phyloP scores from a whole-genome alignment of 1,140 invertebrate genomes.

The Philopotamus ludificatus region DNA sequence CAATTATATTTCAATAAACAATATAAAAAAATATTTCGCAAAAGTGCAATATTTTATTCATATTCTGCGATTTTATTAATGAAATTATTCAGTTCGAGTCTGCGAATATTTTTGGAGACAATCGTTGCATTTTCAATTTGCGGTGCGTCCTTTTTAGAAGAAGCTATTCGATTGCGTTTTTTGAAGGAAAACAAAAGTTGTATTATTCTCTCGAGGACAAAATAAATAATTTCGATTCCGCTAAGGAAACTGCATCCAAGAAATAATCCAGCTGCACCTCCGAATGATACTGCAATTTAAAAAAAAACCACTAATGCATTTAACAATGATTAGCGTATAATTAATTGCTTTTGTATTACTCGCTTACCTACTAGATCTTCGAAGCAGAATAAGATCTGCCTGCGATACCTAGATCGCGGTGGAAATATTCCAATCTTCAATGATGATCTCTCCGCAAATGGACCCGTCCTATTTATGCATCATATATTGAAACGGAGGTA shows the following conservation, averaged over 20 bases:
- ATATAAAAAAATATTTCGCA: background rate
- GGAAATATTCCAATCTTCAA: constrained; percentile 46
- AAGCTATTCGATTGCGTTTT: background rate
- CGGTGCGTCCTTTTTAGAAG: background rate
- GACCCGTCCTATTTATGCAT: too few relatives aligned
- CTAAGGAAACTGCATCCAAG: constrained; percentile 61
- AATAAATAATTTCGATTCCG: constrained; percentile 61
- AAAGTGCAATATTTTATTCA: background rate
- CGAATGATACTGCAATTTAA: constrained; percentile 52
- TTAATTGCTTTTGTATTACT: background rate
- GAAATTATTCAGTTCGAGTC: constrained; percentile 12
- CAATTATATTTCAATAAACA: background rate
- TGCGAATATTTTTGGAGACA: background rate
- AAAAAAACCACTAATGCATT: background rate
- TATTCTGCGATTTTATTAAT: constrained; percentile 15
- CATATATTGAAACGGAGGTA: constrained; percentile 13
- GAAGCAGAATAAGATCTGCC: constrained; percentile 60
- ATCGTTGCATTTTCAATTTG: background rate
- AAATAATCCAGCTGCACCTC: constrained; percentile 62
- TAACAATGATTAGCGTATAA: background rate
- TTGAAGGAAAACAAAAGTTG: constrained; percentile 2
- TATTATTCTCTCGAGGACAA: constrained; percentile 44
- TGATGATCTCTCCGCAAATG: constrained; percentile 44
- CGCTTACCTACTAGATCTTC: constrained; percentile 57
- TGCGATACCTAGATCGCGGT: constrained; percentile 52